Percentiles rank a stretch among this genome's conserved stretches.
Evolutionary conservation across 2,888 invertebrate genomes (phyloP).

Genomic region (Amiota minor): DNA sequence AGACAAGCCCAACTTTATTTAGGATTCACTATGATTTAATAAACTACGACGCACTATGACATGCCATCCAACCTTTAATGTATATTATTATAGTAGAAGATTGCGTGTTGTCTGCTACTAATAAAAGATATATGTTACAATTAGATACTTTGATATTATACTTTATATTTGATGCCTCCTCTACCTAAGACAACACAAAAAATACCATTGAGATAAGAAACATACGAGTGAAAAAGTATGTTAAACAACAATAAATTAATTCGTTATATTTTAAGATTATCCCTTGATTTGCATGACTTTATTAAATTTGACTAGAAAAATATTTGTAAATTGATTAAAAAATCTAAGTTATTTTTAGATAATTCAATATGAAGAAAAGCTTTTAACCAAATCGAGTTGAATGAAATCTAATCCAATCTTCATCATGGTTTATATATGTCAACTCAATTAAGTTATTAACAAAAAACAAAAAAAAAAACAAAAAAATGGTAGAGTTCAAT

Average conservation of each 20-base stretch:
- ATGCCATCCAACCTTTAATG: no score
- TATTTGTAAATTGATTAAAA: no score
- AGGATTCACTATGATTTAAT: no score
- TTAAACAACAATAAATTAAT: constrained; percentile 15
- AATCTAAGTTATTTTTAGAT: no score
- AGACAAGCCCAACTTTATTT: no score
- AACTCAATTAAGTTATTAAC: constrained; percentile 8
- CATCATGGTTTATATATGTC: not conserved
- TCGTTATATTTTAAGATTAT: not conserved
- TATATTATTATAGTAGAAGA: not conserved
- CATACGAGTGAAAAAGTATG: constrained; percentile 30
- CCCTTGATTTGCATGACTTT: no score
- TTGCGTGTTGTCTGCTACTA: constrained; percentile 59
- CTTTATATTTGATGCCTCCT: constrained; percentile 44
- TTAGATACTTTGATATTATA: constrained; percentile 45
- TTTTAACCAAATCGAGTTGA: no score
- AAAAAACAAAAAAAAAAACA: not conserved
- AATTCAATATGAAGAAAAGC: not conserved
- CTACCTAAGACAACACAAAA: constrained; percentile 61
- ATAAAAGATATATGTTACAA: constrained; percentile 54
- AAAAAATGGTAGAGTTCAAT: not conserved
- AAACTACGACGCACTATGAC: no score
- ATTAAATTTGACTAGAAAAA: no score
- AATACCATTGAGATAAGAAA: constrained; percentile 52
- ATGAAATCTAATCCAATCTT: no score